phyloP scores from a whole-genome alignment of 2,888 invertebrate genomes.

The Limnephilus lunatus region DNA sequence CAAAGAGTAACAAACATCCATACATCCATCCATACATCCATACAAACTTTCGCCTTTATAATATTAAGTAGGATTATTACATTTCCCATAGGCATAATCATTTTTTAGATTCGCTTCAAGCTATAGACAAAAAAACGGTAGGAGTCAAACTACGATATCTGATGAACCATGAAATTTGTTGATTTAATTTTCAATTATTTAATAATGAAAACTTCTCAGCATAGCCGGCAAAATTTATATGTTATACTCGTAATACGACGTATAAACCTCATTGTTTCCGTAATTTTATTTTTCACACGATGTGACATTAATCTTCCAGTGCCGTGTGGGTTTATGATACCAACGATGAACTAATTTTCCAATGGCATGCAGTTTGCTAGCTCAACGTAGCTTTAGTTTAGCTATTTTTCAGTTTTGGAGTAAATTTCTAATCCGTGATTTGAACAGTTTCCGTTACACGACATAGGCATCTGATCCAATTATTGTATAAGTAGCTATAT shows the following conservation, averaged over 20 bases:
- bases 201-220: not conserved
- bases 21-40: too few species aligned
- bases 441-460: not conserved
- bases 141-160: not conserved
- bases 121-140: not conserved
- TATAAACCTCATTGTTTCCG: not conserved
- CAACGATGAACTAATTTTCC: not conserved
- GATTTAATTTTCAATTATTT: not conserved
- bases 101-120: too few species aligned
- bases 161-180: not conserved
- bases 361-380: not conserved
- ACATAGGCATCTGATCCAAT: not conserved
- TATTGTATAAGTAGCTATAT: not conserved
- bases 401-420: not conserved
- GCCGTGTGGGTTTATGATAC: not conserved
- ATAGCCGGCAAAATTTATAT: not conserved
- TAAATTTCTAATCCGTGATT: not conserved
- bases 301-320: not conserved
- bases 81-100: too few species aligned
- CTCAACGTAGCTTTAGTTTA: not conserved
- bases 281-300: not conserved
- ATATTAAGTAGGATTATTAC: too few species aligned
- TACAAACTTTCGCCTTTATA: too few species aligned
- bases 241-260: too few species aligned
- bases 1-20: too few species aligned